A percentile compares a stretch with the other conserved stretches of the same genome.
These are phyloP conservation scores for Pica pica DNA, from an alignment of 2,113 vertebrate species.

Conservation along the genomic window DNA sequence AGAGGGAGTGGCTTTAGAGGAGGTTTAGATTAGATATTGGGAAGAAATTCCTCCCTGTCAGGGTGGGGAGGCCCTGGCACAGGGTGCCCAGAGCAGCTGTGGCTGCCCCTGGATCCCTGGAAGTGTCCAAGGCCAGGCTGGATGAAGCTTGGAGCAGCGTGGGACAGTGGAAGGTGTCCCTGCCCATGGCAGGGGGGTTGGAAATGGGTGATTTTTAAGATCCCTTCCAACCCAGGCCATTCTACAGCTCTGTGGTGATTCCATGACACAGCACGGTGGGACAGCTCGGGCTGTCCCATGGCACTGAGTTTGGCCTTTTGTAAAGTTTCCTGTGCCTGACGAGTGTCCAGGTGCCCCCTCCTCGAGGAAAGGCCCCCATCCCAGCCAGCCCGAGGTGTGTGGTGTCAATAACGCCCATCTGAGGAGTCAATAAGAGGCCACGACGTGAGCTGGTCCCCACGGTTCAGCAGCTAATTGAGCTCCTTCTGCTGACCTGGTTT, in stretches of 20 bases:
- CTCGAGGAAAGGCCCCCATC: accelerated
- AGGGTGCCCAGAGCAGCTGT: neutral
- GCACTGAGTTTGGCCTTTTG: neutral
- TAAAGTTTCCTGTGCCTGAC: neutral
- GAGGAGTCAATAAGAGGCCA: neutral
- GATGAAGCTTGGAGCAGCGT: neutral
- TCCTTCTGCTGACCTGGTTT: constrained; percentile 57
- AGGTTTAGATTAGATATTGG: neutral
- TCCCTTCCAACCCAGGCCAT: neutral
- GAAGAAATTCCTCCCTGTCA: neutral
- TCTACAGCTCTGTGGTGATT: neutral
- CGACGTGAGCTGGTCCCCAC: neutral
- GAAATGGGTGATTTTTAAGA: neutral
- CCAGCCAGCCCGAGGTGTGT: accelerated
- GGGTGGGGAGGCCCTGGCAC: neutral
- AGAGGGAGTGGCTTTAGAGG: neutral
- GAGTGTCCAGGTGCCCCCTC: neutral
- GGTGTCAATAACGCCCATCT: neutral
- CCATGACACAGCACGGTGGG: accelerated
- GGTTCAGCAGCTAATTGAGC: constrained; percentile 44
- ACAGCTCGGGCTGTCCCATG: neutral
- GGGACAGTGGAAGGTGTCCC: neutral
- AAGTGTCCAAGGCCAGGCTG: accelerated
- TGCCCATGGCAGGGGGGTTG: neutral
- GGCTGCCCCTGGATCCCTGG: neutral